phyloP scores from a whole-genome alignment of 2,888 invertebrate genomes.

The Anarsia innoxiella region DNA sequence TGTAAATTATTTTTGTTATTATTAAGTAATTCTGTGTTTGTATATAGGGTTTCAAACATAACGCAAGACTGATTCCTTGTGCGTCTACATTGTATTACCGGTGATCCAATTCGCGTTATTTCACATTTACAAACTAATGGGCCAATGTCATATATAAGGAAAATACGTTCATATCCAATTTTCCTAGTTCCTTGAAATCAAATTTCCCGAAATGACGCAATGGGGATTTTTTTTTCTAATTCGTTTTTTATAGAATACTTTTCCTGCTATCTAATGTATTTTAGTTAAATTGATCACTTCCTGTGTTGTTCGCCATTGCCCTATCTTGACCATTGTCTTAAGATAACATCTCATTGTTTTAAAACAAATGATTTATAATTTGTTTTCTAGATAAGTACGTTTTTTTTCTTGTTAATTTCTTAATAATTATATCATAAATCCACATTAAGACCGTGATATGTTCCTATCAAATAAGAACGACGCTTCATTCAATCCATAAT shows the following conservation, averaged over 20 bases:
- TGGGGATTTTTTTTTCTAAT: too few species aligned
- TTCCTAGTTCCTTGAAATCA: too few species aligned
- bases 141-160: too few species aligned
- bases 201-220: too few species aligned
- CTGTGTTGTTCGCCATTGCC: conserved; percentile 58
- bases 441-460: too few species aligned
- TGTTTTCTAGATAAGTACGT: not conserved
- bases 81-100: conserved; percentile 32
- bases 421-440: too few species aligned
- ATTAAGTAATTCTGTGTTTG: conserved; percentile 51
- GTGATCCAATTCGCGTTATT: too few species aligned
- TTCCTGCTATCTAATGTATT: conserved; percentile 23
- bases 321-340: conserved; percentile 64
- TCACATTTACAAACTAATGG: too few species aligned
- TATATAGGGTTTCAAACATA: conserved; percentile 53
- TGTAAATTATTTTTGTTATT: conserved; percentile 42
- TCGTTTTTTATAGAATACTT: too few species aligned
- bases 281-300: conserved; percentile 20
- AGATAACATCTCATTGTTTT: conserved; percentile 61
- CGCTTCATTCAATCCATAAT: not conserved
- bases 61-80: conserved; percentile 63
- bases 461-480: conserved; percentile 53
- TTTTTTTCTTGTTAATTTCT: conserved; percentile 30
- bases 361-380: conserved; percentile 3
- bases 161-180: not conserved